Evolutionary conservation across 2,797 vertebrate genomes (phyloP), one percentile per base, ranked within the genome.

Genomic region (Acanthurus tractus): DNA sequence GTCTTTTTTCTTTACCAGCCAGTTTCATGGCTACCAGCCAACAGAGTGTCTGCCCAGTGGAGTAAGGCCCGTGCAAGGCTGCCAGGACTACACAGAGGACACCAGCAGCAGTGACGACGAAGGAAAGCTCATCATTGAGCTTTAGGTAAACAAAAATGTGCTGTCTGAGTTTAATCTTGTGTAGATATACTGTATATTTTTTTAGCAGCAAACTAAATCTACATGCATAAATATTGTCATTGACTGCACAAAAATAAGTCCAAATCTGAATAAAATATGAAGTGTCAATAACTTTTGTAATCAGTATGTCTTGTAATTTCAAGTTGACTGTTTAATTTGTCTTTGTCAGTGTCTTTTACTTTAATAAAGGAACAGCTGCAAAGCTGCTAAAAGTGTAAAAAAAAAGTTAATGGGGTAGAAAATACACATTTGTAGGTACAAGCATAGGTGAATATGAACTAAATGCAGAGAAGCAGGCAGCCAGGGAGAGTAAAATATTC

Each of bases 31-130:
- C 69, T 82, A 59, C 49, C 82, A 74, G 52, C 20, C 82, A 1
- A 46, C 40, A 0, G 91, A 91, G 18, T 70, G 82, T 58, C 57
- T 71, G 76, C 66, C 8, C 22, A 25, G 74, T n/a, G 81, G 63
- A 42, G 66, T 77, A 17, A 76, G 87, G 73, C 85, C 73, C 0
- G 80, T 88, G 44, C 85, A 63, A 45, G 89, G 78, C 84, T 89
- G 85, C 69, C 80, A 87, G 44, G 90, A 92, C 17, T 78, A 84
- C 57, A 76, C 81, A 57, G 90, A 90, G 10, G 92, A 93, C 63
- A 93, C 82, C 79, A 95, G 95, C 90, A 95, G 95, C 54, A 95
- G 94, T 15, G 95, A 96, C 0, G 95, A 96, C 52, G 95, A 96
- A 42, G 94, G 93, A 8, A 96, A 95, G 65, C 93, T 96, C 1